Base-by-base conservation (phyloP, 2,797 vertebrate species). In the Liasis olivaceus region DNA sequence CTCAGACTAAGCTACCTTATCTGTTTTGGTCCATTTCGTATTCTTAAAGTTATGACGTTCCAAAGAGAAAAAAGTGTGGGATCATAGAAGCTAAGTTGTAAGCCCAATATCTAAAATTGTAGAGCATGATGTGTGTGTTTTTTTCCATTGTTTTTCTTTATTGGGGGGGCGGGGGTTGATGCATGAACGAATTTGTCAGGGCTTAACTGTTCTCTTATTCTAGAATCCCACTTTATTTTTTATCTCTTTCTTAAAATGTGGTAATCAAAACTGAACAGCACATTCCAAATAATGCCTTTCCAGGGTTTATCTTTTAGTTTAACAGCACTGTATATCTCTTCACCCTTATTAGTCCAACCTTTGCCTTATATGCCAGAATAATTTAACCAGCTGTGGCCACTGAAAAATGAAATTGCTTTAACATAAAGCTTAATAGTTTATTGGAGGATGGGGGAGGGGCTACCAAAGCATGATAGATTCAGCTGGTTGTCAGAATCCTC, bases 251-350 rank as follows among this genome's bases (percentile, higher is more conserved):
- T 63, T 81, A 86, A 90, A 93, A 92, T 69, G 31, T 60, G 36
- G 56, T 60, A 69, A 92, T 31, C 36, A 69, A 69, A 90, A 63
- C 42, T n/a, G 84, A 93, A 87, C 42, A 8, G 56, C 24, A 62
- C 92, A 60, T 93, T 36, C 42, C n/a, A 89, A 13, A 56, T 94
- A 69, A 92, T 90, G 89, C 93, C 93, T 85, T 92, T 63, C 72
- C n/a, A 93, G 15, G 77, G 72, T 93, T 88, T 90, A 88, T 87
- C 85, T 81, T 90, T 47, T 93, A 90, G 66, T 93, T 90, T 63
- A 90, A 81, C 66, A 88, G 89, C 3, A 36, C 31, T 42, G 69
- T 87, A 93, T 90, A 66, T 93, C 85, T 90, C 66, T 90, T 93
- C 87, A 88, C 87, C 85, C 89, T 81, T 90, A 64, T 62, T 93